Base-by-base conservation (phyloP, 2,113 vertebrate genomes). In the Kryptolebias marmoratus region DNA sequence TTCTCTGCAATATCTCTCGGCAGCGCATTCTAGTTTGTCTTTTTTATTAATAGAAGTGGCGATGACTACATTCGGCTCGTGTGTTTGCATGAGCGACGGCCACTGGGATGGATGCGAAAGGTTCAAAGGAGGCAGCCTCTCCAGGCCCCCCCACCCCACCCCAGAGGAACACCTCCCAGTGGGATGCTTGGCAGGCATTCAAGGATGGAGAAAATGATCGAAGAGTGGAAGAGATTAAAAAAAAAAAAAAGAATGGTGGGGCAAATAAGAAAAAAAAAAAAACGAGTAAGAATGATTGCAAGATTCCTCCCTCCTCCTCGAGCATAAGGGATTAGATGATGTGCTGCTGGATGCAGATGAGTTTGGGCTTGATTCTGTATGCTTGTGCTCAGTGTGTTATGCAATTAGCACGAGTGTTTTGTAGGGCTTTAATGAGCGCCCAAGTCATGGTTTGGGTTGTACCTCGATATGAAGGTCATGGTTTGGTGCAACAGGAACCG, bases 311-410 rank as follows among this genome's bases (percentile, higher is more conserved):
- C 81, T 59, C 76, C 69, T 58, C 75, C 74, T 73, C 63, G 39
- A 76, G 83, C 76, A 71, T 44, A 22, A 77, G 83, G 50, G 91
- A 89, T 90, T 88, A 87, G 90, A 88, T 87, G 83, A 66, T 83
- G 84, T 80, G 78, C 83, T 77, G 75, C 77, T 88, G 85, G 80
- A 84, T 80, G 82, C 82, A 84, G 77, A 87, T 82, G 77, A 75
- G 85, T 87, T 88, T 85, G 80, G 82, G 82, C 77, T 74, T 67
- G 72, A 79, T 83, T 81, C 79, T 76, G 57, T 64, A 59, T 76
- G 77, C 13, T 63, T 77, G 74, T 80, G 80, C 74, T 68, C 47
- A 64, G 54, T 82, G 71, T 77, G 68, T 73, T 61, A 64, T 73
- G 75, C 16, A 4, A 73, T 77, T 50, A 36, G 22, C 22, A 22